Percentiles rank a stretch among this genome's conserved stretches.
These are phyloP conservation scores for Sycobia sp. DNA, from an alignment of 1,140 invertebrate genomes.

Conservation along the genomic window DNA sequence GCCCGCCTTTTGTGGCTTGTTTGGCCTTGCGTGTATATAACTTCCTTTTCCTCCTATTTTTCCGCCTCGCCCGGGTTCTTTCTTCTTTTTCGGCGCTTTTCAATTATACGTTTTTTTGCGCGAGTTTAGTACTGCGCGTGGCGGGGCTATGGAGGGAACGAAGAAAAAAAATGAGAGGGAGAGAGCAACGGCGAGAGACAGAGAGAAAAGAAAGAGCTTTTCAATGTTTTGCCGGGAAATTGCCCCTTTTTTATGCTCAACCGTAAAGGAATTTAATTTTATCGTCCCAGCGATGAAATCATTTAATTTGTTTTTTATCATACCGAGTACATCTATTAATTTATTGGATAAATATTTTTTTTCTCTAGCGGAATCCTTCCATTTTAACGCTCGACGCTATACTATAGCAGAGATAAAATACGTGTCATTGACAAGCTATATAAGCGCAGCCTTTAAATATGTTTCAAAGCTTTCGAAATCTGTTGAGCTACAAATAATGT, in stretches of 20 bases:
- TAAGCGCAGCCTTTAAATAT: no score
- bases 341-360: background rate
- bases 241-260: constrained; percentile 5
- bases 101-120: constrained; percentile 23
- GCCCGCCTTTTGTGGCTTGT: constrained; percentile 21
- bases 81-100: constrained; percentile 10
- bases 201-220: constrained; percentile 9
- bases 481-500: background rate
- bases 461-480: no score
- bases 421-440: no score
- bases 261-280: constrained; percentile 16
- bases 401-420: no score
- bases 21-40: constrained; percentile 1
- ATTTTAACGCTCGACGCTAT: background rate
- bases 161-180: no score
- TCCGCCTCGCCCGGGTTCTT: background rate
- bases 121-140: background rate
- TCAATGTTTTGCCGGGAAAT: constrained; percentile 25
- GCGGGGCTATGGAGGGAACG: no score
- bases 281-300: background rate
- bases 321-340: background rate
- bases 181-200: background rate
- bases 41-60: background rate
- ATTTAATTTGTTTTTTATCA: constrained; percentile 16
- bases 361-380: background rate